Evolutionary conservation across 2,113 vertebrate genomes (phyloP).

Genomic region (Terrapene triunguis): DNA sequence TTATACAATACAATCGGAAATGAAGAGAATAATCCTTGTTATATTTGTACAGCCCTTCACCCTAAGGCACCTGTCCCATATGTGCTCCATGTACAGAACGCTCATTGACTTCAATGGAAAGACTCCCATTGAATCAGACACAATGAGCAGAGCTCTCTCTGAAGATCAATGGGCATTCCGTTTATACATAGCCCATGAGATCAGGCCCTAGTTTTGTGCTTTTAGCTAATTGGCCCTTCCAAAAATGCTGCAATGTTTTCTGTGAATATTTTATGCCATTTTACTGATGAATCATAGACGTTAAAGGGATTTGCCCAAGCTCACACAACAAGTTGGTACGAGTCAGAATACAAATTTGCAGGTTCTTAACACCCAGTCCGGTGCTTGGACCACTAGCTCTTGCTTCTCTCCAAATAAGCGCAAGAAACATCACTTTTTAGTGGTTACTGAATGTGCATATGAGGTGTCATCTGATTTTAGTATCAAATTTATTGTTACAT

Average conservation of each 20-base stretch:
- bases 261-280: too few species aligned
- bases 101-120: neutral
- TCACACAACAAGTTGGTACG: neutral
- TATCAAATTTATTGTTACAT: neutral
- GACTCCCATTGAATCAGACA: neutral
- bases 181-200: too few species aligned
- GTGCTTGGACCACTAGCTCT: neutral
- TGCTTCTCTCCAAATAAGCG: neutral
- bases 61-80: neutral
- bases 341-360: neutral
- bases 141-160: neutral
- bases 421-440: neutral
- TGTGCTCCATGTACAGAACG: neutral
- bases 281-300: neutral
- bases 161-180: neutral
- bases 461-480: too few species aligned
- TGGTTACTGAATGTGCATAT: neutral
- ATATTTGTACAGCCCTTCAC: neutral
- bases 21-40: neutral
- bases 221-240: neutral
- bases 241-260: neutral
- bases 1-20: neutral
- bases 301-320: neutral
- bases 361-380: neutral
- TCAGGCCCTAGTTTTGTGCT: neutral